phyloP scores from a whole-genome alignment of 2,888 invertebrate species.

The Nomada lathburiana region DNA sequence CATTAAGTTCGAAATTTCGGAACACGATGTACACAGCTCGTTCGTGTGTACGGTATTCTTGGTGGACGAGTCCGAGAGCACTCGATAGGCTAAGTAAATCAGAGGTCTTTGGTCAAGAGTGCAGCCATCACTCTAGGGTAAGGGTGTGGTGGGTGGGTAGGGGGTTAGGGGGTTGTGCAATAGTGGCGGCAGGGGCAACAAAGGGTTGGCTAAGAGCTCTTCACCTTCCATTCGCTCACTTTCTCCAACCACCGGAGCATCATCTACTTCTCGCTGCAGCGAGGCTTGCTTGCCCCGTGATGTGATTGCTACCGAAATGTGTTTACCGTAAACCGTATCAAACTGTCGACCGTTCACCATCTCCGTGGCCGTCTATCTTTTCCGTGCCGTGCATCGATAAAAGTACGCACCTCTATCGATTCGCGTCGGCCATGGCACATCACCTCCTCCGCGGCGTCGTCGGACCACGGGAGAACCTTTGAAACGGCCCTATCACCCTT shows the following conservation, averaged over 20 bases:
- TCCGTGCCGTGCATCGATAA: constrained; percentile 64
- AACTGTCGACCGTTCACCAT: constrained; percentile 77
- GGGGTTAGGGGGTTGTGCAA: constrained; percentile 52
- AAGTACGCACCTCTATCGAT: constrained; percentile 72
- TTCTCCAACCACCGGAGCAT: constrained; percentile 73
- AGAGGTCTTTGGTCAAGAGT: constrained; percentile 78
- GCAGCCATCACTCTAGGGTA: constrained; percentile 47
- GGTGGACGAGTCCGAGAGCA: constrained; percentile 78
- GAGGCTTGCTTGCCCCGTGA: constrained; percentile 77
- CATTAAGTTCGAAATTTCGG: constrained; percentile 64
- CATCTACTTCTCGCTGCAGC: constrained; percentile 65
- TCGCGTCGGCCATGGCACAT: constrained; percentile 38
- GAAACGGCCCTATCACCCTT: constrained; percentile 46
- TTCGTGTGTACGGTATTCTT: constrained; percentile 68
- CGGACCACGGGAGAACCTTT: constrained; percentile 23
- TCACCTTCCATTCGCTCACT: constrained; percentile 76
- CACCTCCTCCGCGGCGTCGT: constrained; percentile 16
- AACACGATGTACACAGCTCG: constrained; percentile 27
- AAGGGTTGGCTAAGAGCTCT: constrained; percentile 83
- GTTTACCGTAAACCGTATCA: constrained; percentile 84
- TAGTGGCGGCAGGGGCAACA: constrained; percentile 79
- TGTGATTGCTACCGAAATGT: constrained; percentile 84
- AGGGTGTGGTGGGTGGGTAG: constrained; percentile 16
- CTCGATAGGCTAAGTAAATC: constrained; percentile 82
- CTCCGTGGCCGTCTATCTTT: constrained; percentile 64